Conservation (phyloP, 2,888 invertebrate genomes). For the Congeria kusceri region DNA sequence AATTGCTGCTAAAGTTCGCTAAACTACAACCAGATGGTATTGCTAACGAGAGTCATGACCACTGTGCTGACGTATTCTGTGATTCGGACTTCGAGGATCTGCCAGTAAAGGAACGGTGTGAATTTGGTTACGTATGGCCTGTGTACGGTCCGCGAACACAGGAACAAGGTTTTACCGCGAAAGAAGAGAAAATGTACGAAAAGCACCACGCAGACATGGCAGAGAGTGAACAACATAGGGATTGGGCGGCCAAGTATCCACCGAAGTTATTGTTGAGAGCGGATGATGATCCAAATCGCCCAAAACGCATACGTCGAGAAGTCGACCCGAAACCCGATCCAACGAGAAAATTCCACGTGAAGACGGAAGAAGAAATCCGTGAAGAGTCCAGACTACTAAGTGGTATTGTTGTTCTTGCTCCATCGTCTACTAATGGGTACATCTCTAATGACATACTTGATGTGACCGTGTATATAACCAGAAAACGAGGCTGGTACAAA, state of each 20-base stretch:
- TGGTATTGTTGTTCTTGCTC: slow-evolving; percentile 31
- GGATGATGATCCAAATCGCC: slow-evolving; percentile 32
- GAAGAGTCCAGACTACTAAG: slow-evolving; percentile 8
- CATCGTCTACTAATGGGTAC: slow-evolving; percentile 4
- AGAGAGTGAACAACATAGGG: slow-evolving; percentile 18
- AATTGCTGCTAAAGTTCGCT: background rate
- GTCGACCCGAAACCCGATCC: background rate
- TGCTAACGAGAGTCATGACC: background rate
- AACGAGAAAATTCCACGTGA: slow-evolving; percentile 16
- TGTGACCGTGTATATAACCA: slow-evolving; percentile 24
- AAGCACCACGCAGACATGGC: slow-evolving; percentile 24
- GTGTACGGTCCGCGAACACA: slow-evolving; percentile 21
- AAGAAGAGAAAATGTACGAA: slow-evolving; percentile 20
- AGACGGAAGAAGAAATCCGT: slow-evolving; percentile 11
- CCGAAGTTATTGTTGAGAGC: slow-evolving; percentile 2
- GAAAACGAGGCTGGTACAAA: slow-evolving; percentile 34
- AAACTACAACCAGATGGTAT: slow-evolving; percentile 9
- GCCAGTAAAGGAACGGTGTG: slow-evolving; percentile 5
- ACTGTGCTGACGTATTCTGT: background rate
- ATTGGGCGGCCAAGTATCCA: slow-evolving; percentile 17
- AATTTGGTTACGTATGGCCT: background rate
- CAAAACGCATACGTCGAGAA: slow-evolving; percentile 17
- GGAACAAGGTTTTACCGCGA: slow-evolving; percentile 1
- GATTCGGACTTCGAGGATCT: slow-evolving; percentile 33
- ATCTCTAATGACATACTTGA: slow-evolving; percentile 15